Evolutionary conservation across 2,888 invertebrate genomes (phyloP), one percentile per base, ranked within the genome.

Genomic region (Meiosimyza decipiens): DNA sequence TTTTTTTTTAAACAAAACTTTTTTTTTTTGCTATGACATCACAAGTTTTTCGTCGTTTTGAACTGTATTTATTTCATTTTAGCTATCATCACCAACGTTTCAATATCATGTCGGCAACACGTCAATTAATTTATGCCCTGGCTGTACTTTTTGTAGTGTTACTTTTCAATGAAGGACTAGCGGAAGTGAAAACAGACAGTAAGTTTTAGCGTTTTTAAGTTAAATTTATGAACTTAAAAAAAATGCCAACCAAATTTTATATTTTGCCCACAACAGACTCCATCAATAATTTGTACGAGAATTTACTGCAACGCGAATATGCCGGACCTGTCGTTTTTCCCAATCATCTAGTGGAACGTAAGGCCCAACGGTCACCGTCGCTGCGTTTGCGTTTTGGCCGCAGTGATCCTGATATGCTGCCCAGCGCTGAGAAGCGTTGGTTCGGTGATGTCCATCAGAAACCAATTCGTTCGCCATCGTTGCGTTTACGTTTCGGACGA

Each of bases 341-440:
- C 59, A 90, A 90, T 12, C 93, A 94, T 84, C 82, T 84, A 64
- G 90, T 94, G 47, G 92, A 93, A 65, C 91, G 94, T 83, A 94
- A 94, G 86, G 92, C 93, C 6, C 92, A 93, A 81, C 89, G 94
- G 75, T 93, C 93, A 16, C 94, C 94, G 0, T 93, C 93, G 1
- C 88, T 94, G 55, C 90, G 94, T 22, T 89, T 94, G 73, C 91
- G 94, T 76, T 94, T 94, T 82, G 94, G 94, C 55, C 89, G 93
- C 70, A 92, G 92, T 49, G 93, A 93, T 86, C 91, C 92, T 15
- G 90, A 90, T 74, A 79, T 83, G 77, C 76, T 81, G 51, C 77
- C 80, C 9, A 80, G 80, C 54, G 77, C 81, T 52, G 82, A 84
- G 60, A 87, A 87, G 74, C 86, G 87, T 77, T 86, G 86, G 86